Base-by-base conservation (phyloP, 2,797 vertebrate genomes). In the Neosilurus hyrtlii region DNA sequence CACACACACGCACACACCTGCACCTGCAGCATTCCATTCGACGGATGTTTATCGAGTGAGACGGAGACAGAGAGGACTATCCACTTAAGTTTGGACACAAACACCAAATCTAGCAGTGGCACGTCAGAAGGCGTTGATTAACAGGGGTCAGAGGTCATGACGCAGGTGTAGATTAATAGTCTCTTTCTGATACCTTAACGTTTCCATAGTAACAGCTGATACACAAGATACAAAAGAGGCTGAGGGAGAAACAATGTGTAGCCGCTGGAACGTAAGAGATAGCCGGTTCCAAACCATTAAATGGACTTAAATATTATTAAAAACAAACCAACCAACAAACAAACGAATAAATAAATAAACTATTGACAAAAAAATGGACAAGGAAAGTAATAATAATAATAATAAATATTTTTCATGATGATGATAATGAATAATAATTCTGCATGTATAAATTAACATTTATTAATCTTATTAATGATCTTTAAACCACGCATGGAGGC, bases 1-100 rank as follows among this genome's bases (percentile, higher is more conserved):
- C 43, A 43, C 43, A 8, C 43, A 8, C 43, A 43, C 8, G 3
- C 43, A 43, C 43, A 43, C 43, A 43, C 43, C 43, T 75, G 66
- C 83, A 66, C 81, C 82, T 62, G 70, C 66, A 71, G 62, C 62
- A 43, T 82, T 61, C 56, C 30, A 15, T 77, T 81, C 15, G 54
- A 18, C 22, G 26, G 35, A 11, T 74, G 35, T 56, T 84, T 52
- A 9, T 30, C 14, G 68, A 66, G 51, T 1, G 11, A 24, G 20
- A 37, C 5, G 1, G 22, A 16, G 20, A 37, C 5, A 1, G 22
- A 16, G 26, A 61, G 62, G 80, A 52, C 49, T 75, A 65, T 80
- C 15, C 24, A 16, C 26, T 63, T 65, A 54, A 51, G 49, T 79
- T 56, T 22, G 51, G 71, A 73, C 3, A 5, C 16, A 49, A 49